Evolutionary conservation across 2,113 vertebrate genomes (phyloP), one percentile per base, ranked within the genome.

Genomic region (Alligator sinensis): DNA sequence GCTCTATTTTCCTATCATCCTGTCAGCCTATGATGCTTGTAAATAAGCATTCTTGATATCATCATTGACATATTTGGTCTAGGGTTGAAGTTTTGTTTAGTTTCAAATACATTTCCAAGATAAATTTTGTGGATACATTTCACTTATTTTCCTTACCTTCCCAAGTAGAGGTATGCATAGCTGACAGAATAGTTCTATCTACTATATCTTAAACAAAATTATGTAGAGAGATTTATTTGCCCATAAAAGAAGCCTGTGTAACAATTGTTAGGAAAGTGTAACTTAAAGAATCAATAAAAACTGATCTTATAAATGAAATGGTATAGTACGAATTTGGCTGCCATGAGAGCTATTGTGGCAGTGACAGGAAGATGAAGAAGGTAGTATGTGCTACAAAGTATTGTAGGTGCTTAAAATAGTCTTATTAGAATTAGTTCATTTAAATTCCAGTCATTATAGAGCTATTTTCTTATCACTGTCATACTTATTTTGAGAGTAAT

Each of bases 401-500:
- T 81, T 83, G 58, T 9, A 77, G 57, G 28, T 16, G 27, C 62
- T 76, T 61, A 74, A 82, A 75, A 74, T 77, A 27, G 59, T 79
- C 87, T 77, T 61, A 78, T 57, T 72, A 86, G 38, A 76, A 58
- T 77, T 77, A 72, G 76, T 70, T 87, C 47, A 28, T 81, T 91
- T 80, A 77, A 82, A 84, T 82, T 85, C 63, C 18, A 82, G 76
- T 90, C 74, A 47, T 91, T 88, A 80, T 66, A 59, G 63, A 82
- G 21, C 87, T 76, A 70, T 89, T 92, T 89, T 76, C 55, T 88
- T 77, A 60, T 76, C 72, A 80, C 74, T 72, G 78, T 80, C 82
- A 82, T 91, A 34, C 28, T 80, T 86, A 76, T 19, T 81, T 84
- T 82, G 91, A 84, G 88, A 88, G 72, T 80, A 88, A 88, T 77